phyloP scores from a whole-genome alignment of 1,140 invertebrate genomes.

The Drosophila carrolli region DNA sequence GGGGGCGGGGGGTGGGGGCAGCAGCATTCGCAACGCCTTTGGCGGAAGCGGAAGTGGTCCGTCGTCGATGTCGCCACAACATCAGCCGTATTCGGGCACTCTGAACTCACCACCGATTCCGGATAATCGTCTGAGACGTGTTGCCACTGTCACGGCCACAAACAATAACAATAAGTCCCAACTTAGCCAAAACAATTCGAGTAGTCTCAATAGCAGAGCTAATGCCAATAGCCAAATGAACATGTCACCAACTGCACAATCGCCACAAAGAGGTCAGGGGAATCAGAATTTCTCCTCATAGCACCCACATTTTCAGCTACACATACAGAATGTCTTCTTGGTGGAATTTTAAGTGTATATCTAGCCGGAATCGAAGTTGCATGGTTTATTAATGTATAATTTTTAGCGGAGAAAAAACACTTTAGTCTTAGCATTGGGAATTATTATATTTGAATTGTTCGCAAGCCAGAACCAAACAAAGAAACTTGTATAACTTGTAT shows the following conservation, averaged over 20 bases:
- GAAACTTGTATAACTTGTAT: slow-evolving; percentile 66
- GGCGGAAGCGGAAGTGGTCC: slow-evolving; percentile 65
- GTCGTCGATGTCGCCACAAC: slow-evolving; percentile 60
- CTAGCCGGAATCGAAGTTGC: neutral
- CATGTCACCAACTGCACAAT: slow-evolving; percentile 49
- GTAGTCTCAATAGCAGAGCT: slow-evolving; percentile 48
- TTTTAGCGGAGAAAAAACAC: slow-evolving; percentile 66
- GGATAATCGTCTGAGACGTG: slow-evolving; percentile 76
- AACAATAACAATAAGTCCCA: slow-evolving; percentile 74
- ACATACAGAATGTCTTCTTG: slow-evolving; percentile 73
- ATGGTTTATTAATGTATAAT: slow-evolving; percentile 53
- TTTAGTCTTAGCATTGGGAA: slow-evolving; percentile 37
- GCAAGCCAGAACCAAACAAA: slow-evolving; percentile 5
- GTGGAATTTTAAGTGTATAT: slow-evolving; percentile 64
- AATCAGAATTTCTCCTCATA: slow-evolving; percentile 63
- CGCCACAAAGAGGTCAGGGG: slow-evolving; percentile 47
- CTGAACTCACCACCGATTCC: slow-evolving; percentile 76
- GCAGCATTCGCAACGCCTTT: slow-evolving; percentile 66
- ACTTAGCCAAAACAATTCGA: slow-evolving; percentile 68
- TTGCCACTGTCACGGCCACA: slow-evolving; percentile 73
- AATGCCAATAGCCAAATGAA: slow-evolving; percentile 56
- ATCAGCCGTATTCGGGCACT: slow-evolving; percentile 56
- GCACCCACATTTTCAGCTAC: slow-evolving; percentile 51
- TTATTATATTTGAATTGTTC: slow-evolving; percentile 32
- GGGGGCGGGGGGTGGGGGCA: slow-evolving; percentile 30